Evolutionary conservation across 2,888 invertebrate species (phyloP), one percentile per base, ranked within the genome.

Genomic region (Heliconius charithonia): DNA sequence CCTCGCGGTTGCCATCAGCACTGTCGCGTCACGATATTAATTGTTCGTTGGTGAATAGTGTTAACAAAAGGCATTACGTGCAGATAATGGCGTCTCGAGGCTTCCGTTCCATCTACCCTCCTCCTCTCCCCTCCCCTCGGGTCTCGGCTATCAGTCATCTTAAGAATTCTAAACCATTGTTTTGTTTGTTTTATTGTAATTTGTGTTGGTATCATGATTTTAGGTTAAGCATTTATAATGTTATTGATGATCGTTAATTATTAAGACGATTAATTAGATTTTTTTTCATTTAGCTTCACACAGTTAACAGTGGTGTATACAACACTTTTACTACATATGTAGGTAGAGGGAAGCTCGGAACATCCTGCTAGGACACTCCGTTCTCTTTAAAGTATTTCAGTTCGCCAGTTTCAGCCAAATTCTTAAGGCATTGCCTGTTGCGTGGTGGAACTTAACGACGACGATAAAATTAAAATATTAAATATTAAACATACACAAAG

Each of bases 1-100:
- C 78, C 77, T 78, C 70, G 75, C 65, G 78, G 80, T 80, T 88
- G 88, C 85, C 86, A 87, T 82, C 81, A 85, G 85, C 88, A 89
- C 88, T 87, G 87, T 88, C 87, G 86, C 85, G 84, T 82, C 83
- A 81, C 79, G 83, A 89, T 91, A 92, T 92, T 92, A 91, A 92
- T 92, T 91, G 91, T 90, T 89, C 89, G 86, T 80, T 86, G 88
- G 87, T 90, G 91, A 91, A 91, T 90, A 84, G 88, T 87, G 85
- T 83, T 79, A 81, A 85, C 87, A 92, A 91, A 90, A 90, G 91
- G 88, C 90, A 89, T 86, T 88, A 86, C 86, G 87, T 88, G 89
- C 86, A 91, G 90, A 92, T 92, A 92, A 92, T 91, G 88, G 88
- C 84, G 84, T 83, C 87, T 86, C 84, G 83, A 81, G 84, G 84